Conservation (phyloP, 2,113 vertebrate species). For the Maccullochella peelii region DNA sequence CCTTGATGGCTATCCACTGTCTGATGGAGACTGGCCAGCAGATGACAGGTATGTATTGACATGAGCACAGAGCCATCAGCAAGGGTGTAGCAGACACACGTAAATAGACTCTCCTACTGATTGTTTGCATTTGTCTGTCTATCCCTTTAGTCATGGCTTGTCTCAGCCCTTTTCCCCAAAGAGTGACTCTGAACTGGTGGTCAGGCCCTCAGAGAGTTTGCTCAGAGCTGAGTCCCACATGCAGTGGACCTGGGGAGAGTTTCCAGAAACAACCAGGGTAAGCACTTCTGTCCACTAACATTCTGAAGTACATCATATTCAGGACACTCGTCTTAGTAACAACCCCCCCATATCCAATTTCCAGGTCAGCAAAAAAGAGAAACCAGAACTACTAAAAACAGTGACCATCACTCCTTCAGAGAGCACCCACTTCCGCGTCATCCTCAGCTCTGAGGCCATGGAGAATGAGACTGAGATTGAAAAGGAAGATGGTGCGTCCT, state of each 20-base stretch:
- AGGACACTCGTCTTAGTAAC: not conserved
- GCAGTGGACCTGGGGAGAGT: conserved; percentile 98
- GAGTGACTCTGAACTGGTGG: conserved; percentile 95
- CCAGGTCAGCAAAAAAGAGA: conserved; percentile 92
- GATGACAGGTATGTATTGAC: conserved; percentile 85
- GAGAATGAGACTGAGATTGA: conserved; percentile 79
- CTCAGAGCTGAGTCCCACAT: conserved; percentile 95
- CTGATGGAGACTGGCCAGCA: conserved; percentile 93
- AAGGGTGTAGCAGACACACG: not conserved
- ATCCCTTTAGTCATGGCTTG: conserved; percentile 81
- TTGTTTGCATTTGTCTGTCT: conserved; percentile 34
- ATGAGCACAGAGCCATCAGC: not conserved
- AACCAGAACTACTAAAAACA: conserved; percentile 86
- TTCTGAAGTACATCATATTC: not conserved
- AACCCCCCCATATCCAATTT: not conserved
- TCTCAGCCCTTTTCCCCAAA: conserved; percentile 91
- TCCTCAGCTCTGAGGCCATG: conserved; percentile 91
- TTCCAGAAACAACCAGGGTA: conserved; percentile 97
- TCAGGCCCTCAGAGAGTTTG: conserved; percentile 90
- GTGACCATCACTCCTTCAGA: conserved; percentile 94
- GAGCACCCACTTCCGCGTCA: conserved; percentile 96
- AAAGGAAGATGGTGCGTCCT: conserved; percentile 68
- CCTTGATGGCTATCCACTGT: conserved; percentile 90
- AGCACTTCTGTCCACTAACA: conserved; percentile 14
- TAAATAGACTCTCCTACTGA: not conserved